Conservation (phyloP, 2,888 invertebrate genomes). For the Eilema caniola region DNA sequence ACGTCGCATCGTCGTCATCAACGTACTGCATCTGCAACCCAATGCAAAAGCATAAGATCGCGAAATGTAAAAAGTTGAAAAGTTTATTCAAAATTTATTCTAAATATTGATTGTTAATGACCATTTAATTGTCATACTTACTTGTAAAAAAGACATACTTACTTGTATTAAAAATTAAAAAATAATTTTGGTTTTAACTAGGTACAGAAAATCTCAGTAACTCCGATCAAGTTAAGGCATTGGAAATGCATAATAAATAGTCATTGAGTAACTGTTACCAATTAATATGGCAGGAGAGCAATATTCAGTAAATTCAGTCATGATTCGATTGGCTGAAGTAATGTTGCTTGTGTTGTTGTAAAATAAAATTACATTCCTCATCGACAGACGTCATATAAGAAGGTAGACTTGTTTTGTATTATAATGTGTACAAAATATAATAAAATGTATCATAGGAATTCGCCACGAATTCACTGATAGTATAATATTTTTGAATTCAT, state of each 20-base stretch:
- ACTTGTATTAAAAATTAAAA: too few relatives aligned
- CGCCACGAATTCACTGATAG: background rate
- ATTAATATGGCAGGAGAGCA: slow-evolving; percentile 2
- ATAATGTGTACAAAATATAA: background rate
- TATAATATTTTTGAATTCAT: background rate
- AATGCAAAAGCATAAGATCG: background rate
- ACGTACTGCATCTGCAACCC: background rate
- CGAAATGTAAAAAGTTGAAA: background rate
- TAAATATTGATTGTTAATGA: background rate
- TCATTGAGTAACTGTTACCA: slow-evolving; percentile 30
- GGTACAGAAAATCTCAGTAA: slow-evolving; percentile 17
- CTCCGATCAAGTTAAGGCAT: slow-evolving; percentile 22
- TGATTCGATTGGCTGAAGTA: slow-evolving; percentile 8
- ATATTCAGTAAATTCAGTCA: slow-evolving; percentile 11
- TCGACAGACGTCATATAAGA: background rate
- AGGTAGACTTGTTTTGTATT: slow-evolving; percentile 1
- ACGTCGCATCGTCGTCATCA: background rate
- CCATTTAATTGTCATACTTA: background rate
- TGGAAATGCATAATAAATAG: slow-evolving; percentile 28
- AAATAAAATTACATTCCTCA: background rate
- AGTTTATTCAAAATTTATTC: background rate
- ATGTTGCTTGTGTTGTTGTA: slow-evolving; percentile 9
- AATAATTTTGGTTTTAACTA: background rate
- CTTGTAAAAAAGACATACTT: too few relatives aligned
- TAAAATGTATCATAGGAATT: background rate